A percentile compares a stretch with the other conserved stretches of the same genome.
These are phyloP conservation scores for Eubucco bourcierii DNA, from an alignment of 2,113 vertebrate species.

Conservation along the genomic window DNA sequence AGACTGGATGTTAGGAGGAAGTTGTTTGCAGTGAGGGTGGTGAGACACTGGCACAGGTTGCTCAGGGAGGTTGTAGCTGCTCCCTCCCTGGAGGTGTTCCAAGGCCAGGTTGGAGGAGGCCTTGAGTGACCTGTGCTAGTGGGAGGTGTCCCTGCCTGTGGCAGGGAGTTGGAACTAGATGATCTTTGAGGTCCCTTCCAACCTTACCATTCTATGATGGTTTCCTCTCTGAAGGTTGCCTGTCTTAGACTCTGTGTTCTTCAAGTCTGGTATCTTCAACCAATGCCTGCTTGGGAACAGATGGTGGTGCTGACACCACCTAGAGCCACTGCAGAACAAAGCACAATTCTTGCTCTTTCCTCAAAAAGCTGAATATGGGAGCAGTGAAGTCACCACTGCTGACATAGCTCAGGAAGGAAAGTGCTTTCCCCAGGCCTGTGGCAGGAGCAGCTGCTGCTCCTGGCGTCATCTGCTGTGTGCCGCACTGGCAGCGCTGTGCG, in stretches of 20 bases:
- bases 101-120: too few relatives aligned
- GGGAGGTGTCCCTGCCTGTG: too few relatives aligned
- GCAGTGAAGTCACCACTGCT: accelerated
- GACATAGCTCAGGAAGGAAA: neutral
- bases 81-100: too few relatives aligned
- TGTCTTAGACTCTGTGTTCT: neutral
- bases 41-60: too few relatives aligned
- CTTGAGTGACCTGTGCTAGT: too few relatives aligned
- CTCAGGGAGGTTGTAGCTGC: too few relatives aligned
- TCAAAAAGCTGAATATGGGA: too few relatives aligned
- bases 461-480: accelerated
- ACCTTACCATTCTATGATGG: too few relatives aligned
- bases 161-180: too few relatives aligned
- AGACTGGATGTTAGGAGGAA: too few relatives aligned
- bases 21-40: too few relatives aligned
- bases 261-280: accelerated
- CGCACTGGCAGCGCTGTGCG: accelerated
- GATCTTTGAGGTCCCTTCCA: too few relatives aligned
- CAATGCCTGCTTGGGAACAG: neutral
- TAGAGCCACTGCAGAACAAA: neutral
- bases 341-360: neutral
- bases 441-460: neutral
- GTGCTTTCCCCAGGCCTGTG: accelerated
- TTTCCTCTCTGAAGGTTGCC: neutral
- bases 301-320: neutral